Base-by-base conservation (phyloP, 2,113 vertebrate species). In the Apaloderma vittatum region DNA sequence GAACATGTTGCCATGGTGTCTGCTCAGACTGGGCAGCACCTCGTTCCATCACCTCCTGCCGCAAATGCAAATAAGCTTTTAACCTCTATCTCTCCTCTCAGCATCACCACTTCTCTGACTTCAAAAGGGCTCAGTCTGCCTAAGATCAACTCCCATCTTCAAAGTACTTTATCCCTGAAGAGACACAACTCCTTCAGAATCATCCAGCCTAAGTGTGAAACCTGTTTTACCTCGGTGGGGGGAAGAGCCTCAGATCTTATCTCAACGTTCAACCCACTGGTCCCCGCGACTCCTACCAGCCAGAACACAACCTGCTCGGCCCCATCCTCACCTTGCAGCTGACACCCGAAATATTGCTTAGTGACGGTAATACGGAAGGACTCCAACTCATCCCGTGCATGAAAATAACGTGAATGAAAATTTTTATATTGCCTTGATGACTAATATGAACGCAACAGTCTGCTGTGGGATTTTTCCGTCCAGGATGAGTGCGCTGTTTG, bases 321-420 rank as follows among this genome's bases (percentile, higher is more conserved):
- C 17, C 21, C 65, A 63, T 20, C 75, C 61, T 88, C 52, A 83
- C 82, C 51, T 88, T 3, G 0, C 66, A 94, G 91, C 32, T 37
- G 86, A 40, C 52, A 46, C 3, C 6, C 43, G 72, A 84, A 84
- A 78, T 92, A 96, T 66, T 96, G 97, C 95, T 93, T 94, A 77
- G 80, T 87, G 92, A 89, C 70, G 1, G 86, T 43, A 51, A 71
- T 24, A 55, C 1, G 3, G 83, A 87, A 58, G 89, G 92, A 95
- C 76, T 87, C 80, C 14, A 85, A 89, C 37, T 91, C 81, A 78
- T 80, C 87, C 91, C 73, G 62, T 76, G 86, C 96, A 94, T 96
- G 94, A 94, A 95, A 91, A 54, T 32, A 90, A 84, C 45, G 24
- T 1, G 37, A 40, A 40, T 40, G 40, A 81, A 73, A 32, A 24